A percentile compares a stretch with the other conserved stretches of the same genome.
Conservation (phyloP, 1,140 invertebrate genomes). For the Drosophila hydei region DNA sequence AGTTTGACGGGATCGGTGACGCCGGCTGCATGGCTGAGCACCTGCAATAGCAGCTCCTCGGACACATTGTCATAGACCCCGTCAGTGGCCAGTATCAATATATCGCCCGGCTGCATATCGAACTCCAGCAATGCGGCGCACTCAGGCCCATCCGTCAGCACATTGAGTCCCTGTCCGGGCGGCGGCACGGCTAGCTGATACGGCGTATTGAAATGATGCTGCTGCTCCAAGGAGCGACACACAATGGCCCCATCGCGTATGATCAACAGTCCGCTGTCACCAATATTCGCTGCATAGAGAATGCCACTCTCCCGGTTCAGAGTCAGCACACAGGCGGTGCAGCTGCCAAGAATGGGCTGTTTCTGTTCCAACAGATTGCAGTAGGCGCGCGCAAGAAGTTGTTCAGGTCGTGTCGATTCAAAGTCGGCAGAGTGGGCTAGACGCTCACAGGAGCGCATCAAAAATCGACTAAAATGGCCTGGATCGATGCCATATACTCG, state of each 20-base stretch:
- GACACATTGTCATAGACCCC: slow-evolving; percentile 99
- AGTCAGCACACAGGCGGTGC: slow-evolving; percentile 88
- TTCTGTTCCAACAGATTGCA: slow-evolving; percentile 85
- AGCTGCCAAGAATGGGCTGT: slow-evolving; percentile 76
- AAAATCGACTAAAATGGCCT: slow-evolving; percentile 47
- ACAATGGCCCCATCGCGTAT: slow-evolving; percentile 93
- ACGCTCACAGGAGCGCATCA: slow-evolving; percentile 57
- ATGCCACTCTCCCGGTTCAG: slow-evolving; percentile 93
- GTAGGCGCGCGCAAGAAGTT: slow-evolving; percentile 46
- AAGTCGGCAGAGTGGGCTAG: slow-evolving; percentile 20
- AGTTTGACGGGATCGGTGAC: slow-evolving; percentile 88
- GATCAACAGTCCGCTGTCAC: slow-evolving; percentile 98
- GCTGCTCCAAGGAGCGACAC: slow-evolving; percentile 96
- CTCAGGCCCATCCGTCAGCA: slow-evolving; percentile 95
- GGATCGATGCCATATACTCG: slow-evolving; percentile 57
- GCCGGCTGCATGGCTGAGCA: slow-evolving; percentile 84
- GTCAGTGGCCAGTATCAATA: slow-evolving; percentile 97
- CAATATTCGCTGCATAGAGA: slow-evolving; percentile 97
- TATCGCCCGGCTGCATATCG: slow-evolving; percentile 95
- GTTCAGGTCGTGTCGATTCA: slow-evolving; percentile 19
- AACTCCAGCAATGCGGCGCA: slow-evolving; percentile 95
- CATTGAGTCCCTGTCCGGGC: slow-evolving; percentile 91
- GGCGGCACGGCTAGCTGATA: slow-evolving; percentile 97
- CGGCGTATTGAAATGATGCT: slow-evolving; percentile 99
- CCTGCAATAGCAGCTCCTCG: slow-evolving; percentile 89